These are phyloP conservation scores for Heterohyrax brucei DNA, from an alignment of 2,797 vertebrate species.

Conservation along the genomic window DNA sequence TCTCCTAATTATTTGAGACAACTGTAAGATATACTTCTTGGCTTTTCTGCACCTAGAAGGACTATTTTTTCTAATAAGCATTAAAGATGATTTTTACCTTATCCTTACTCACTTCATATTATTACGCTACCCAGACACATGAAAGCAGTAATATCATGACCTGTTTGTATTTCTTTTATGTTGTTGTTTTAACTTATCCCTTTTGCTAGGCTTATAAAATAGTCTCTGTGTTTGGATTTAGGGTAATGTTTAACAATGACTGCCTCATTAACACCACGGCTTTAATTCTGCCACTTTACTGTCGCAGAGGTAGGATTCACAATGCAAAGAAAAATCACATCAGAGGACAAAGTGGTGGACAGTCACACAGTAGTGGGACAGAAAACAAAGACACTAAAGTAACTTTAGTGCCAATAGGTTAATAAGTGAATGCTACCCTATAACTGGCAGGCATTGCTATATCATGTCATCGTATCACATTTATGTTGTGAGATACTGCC, in stretches of 20 bases:
- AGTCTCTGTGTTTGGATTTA: conserved; percentile 74
- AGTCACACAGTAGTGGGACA: too few relatives aligned
- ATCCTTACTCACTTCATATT: background rate
- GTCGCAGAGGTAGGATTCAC: too few relatives aligned
- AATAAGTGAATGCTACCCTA: conserved; percentile 40
- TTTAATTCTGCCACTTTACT: too few relatives aligned
- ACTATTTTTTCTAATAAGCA: conserved; percentile 55
- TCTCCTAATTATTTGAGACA: background rate
- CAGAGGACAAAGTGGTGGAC: too few relatives aligned
- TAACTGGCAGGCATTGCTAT: background rate
- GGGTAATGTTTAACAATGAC: conserved; percentile 41
- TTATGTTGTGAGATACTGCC: conserved; percentile 82
- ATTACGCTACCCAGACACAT: conserved; percentile 58
- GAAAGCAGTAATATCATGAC: conserved; percentile 17
- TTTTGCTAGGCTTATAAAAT: conserved; percentile 74
- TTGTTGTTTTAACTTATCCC: conserved; percentile 77
- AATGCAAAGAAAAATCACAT: too few relatives aligned
- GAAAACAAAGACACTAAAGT: background rate
- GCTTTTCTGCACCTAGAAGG: background rate
- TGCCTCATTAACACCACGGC: too few relatives aligned
- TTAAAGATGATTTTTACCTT: conserved; percentile 46
- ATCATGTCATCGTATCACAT: conserved; percentile 58
- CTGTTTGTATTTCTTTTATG: conserved; percentile 46
- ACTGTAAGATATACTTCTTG: background rate
- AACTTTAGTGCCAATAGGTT: conserved; percentile 77